Base-by-base conservation (phyloP, 2,888 invertebrate genomes). In the Eupeodes latifasciatus region DNA sequence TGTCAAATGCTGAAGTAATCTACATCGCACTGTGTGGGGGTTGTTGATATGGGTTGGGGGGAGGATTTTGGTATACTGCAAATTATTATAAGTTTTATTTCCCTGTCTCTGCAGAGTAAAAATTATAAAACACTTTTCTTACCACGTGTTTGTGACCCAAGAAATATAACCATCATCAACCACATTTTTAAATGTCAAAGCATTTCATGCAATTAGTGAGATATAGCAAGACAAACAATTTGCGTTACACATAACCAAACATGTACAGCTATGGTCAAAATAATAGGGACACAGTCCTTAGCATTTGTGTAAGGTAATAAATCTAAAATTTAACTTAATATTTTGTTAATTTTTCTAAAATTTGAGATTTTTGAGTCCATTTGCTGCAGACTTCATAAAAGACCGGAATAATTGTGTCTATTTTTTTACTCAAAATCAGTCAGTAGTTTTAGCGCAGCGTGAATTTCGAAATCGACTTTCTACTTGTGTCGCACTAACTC, bases 131-230 rank as follows among this genome's bases (percentile, higher is more conserved):
- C 0, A 19, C 5, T 27, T 49, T 9, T 14, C 27, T 14, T n/a
- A 66, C 14, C 27, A 27, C 27, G 49, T 49, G n/a, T 66, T 66
- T 66, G 49, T 66, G n/a, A 66, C n/a, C 49, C 19, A 27, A 49
- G 66, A 49, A 14, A 19, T 9, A 61, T 16, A 34, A 66, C 27
- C 14, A 66, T 27, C 27, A 49, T 0, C 49, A 27, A 49, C 47
- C 57, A 27, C 77, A 66, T 14, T 44, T 49, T 44, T 49, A 69
- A 78, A 61, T 59, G 59, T 78, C 78, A 67, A 67, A 78, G 36
- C 12, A 59, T 78, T 67, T 57, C 14, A 34, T 67, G 78, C 78
- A 78, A 57, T 78, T 78, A 74, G 59, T 66, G 66, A 34, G 47
- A 47, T 59, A 27, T 59, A n/a, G 16, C 14, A 44, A 74, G 74